These are phyloP conservation scores for Pempheris klunzingeri DNA, from an alignment of 2,797 vertebrate genomes.

Conservation along the genomic window DNA sequence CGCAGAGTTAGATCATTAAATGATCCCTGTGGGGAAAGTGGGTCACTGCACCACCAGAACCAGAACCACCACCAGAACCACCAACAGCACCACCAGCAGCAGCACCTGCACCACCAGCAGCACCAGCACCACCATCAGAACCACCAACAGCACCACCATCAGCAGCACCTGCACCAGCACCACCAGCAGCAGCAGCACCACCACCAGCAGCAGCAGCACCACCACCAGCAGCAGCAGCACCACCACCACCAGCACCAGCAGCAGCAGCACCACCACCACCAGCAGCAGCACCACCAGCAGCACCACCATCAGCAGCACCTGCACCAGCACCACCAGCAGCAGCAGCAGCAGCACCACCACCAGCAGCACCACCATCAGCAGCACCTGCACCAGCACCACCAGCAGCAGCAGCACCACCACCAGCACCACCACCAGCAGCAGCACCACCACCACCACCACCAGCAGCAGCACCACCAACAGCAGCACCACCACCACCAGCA, in stretches of 20 bases:
- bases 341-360: conserved; percentile 17
- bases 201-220: too few species aligned
- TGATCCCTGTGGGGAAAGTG: conserved; percentile 24
- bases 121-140: background rate
- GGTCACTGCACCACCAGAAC: conserved; percentile 51
- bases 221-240: conserved; percentile 35
- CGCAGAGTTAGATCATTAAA: background rate
- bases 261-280: background rate
- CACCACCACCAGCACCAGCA: too few species aligned
- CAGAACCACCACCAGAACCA: background rate
- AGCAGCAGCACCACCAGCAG: conserved; percentile 28
- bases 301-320: conserved; percentile 12
- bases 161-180: too few species aligned
- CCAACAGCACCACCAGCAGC: conserved; percentile 22
- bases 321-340: conserved; percentile 22
- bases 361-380: background rate
- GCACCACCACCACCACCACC: too few species aligned
- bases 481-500: conserved; percentile 34
- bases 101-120: too few species aligned
- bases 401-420: conserved; percentile 27
- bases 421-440: conserved; percentile 34
- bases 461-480: background rate
- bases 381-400: too few species aligned
- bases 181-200: background rate
- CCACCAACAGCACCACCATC: conserved; percentile 2